Base-by-base conservation (phyloP, 2,888 invertebrate species). In the Tenthredo mesomela region DNA sequence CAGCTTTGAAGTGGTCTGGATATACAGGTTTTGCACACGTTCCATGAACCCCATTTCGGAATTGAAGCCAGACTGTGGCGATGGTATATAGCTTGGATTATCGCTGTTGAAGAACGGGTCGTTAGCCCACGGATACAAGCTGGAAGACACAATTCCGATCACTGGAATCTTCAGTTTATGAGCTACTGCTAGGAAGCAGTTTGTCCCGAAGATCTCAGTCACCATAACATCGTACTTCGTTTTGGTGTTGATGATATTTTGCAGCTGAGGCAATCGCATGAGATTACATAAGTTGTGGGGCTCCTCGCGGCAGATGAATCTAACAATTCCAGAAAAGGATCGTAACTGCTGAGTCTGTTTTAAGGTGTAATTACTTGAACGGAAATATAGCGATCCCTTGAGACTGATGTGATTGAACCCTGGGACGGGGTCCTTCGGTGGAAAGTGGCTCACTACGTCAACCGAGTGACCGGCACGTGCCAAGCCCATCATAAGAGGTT, bases 381-480 rank as follows among this genome's bases (percentile, higher is more conserved):
- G 47, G n/a, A 54, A 78, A 15, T 54, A 29, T 6, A 78, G n/a
- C 4, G 58, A 29, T 18, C 78, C 78, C 18, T 58, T 33, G 0
- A 78, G n/a, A 18, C 78, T 78, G 29, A 54, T 78, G 54, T 78
- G 78, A 37, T 58, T 78, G 7, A 78, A 78, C 9, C 78, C 58
- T 18, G 78, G 50, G 15, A 58, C 54, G 2, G 18, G 78, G 6
- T 78, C 18, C 6, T 54, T 25, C 37, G 33, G 54, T 6, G 58
- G 54, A 58, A 78, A 78, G 37, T 78, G 78, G 15, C 78, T 78
- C 50, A 78, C 78, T n/a, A 78, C 50, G n/a, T 78, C 54, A 15
- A 78, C 54, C 18, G 29, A n/a, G 29, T 78, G 78, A 54, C 78
- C 78, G 6, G 78, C 78, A 47, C 29, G 43, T 3, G 78, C 78